Conservation (phyloP, 2,888 invertebrate genomes). For the Cephus pulcher region DNA sequence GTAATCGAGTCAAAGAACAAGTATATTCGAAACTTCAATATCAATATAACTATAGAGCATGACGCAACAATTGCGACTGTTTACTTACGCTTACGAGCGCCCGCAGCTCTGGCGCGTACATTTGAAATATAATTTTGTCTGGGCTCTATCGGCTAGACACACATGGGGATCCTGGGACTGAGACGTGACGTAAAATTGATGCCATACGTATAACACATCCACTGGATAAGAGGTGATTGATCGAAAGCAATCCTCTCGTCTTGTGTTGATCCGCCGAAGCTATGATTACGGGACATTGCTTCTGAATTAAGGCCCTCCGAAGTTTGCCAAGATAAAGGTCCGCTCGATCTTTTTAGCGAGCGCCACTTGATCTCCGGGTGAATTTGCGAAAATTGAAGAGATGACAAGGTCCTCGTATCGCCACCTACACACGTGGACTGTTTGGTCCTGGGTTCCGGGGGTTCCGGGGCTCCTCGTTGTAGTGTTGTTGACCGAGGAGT, state of each 20-base stretch:
- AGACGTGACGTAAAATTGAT: neutral
- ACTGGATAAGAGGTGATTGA: neutral
- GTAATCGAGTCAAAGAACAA: neutral
- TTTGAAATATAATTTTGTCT: neutral
- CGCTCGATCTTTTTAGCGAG: neutral
- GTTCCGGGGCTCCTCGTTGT: too few relatives aligned
- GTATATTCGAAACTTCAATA: too few relatives aligned
- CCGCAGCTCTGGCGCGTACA: neutral
- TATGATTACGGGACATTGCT: neutral
- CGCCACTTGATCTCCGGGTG: neutral
- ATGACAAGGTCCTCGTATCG: neutral
- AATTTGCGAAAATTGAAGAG: neutral
- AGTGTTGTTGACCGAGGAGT: too few relatives aligned
- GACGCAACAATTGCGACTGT: neutral
- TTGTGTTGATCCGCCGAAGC: neutral
- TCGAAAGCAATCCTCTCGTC: neutral
- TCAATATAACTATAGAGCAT: neutral
- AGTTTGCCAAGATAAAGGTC: neutral
- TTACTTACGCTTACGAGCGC: too few relatives aligned
- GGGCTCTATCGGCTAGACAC: neutral
- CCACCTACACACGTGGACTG: neutral
- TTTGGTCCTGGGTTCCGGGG: neutral
- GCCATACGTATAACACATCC: too few relatives aligned
- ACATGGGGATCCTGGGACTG: neutral
- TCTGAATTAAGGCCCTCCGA: neutral